Evolutionary conservation across 2,797 vertebrate genomes (phyloP).

Genomic region (Acanthiza pusilla): DNA sequence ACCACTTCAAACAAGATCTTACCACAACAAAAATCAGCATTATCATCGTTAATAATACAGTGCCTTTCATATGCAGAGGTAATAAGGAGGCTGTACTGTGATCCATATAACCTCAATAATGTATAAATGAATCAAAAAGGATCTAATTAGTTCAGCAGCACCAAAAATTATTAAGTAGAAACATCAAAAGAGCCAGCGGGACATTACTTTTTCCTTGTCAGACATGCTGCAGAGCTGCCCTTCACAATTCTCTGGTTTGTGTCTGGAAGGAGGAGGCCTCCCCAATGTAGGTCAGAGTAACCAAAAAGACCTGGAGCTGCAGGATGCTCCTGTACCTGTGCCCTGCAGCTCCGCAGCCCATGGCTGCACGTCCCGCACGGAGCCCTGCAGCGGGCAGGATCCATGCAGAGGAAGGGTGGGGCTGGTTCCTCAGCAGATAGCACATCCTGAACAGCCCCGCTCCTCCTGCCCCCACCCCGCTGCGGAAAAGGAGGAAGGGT

Average conservation of each 20-base stretch:
- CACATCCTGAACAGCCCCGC: not conserved
- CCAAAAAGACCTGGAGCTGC: not conserved
- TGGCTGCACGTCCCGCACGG: not conserved
- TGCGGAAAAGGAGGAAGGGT: not conserved
- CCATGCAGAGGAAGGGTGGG: slow-evolving; percentile 35
- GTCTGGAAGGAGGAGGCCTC: not conserved
- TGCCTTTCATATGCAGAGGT: slow-evolving; percentile 9
- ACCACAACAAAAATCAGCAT: not conserved
- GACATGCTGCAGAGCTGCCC: not conserved
- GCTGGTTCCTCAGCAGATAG: not conserved
- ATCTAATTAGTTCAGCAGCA: slow-evolving; percentile 20
- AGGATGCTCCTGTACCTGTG: not conserved
- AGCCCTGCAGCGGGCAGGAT: not conserved
- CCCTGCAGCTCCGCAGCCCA: not conserved
- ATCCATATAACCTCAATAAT: not conserved
- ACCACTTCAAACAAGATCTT: not conserved
- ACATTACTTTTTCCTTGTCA: not conserved
- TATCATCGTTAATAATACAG: not conserved
- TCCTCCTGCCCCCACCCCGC: not conserved
- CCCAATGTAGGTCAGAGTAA: not conserved
- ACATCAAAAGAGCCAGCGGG: slow-evolving; percentile 28
- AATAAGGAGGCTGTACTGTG: not conserved
- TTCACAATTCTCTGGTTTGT: not conserved
- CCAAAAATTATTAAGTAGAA: slow-evolving; percentile 21
- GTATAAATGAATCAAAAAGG: slow-evolving; percentile 34